Conservation (phyloP, 2,113 vertebrate species). For the Oreamnos americanus region DNA sequence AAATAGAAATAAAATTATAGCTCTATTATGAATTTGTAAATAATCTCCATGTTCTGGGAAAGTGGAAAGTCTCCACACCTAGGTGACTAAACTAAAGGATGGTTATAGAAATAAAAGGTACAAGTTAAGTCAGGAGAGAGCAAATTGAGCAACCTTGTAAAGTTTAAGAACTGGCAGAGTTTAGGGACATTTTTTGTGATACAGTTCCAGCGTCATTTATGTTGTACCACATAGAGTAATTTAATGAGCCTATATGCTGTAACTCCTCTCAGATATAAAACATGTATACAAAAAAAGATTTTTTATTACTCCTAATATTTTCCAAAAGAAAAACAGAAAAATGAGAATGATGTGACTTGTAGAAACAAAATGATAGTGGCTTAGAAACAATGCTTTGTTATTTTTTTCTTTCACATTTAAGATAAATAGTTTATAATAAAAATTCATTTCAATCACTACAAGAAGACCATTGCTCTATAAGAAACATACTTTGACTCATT, state of each 20-base stretch:
- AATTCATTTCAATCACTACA: background rate
- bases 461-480: background rate
- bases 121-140: background rate
- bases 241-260: background rate
- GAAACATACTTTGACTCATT: background rate
- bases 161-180: background rate
- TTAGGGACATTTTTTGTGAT: background rate
- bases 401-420: background rate
- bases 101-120: background rate
- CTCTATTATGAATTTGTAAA: background rate
- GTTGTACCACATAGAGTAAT: background rate
- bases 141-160: background rate
- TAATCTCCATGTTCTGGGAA: background rate
- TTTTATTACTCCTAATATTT: background rate
- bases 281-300: background rate
- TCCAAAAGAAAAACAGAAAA: background rate
- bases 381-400: background rate
- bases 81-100: background rate
- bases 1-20: background rate
- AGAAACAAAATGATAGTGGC: background rate
- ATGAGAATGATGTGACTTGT: background rate
- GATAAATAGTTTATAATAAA: background rate
- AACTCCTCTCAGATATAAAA: background rate
- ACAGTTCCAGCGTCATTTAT: background rate
- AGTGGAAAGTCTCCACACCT: background rate